Evolutionary conservation across 2,113 vertebrate genomes (phyloP), one percentile per base, ranked within the genome.

Genomic region (Spheniscus mendiculus): DNA sequence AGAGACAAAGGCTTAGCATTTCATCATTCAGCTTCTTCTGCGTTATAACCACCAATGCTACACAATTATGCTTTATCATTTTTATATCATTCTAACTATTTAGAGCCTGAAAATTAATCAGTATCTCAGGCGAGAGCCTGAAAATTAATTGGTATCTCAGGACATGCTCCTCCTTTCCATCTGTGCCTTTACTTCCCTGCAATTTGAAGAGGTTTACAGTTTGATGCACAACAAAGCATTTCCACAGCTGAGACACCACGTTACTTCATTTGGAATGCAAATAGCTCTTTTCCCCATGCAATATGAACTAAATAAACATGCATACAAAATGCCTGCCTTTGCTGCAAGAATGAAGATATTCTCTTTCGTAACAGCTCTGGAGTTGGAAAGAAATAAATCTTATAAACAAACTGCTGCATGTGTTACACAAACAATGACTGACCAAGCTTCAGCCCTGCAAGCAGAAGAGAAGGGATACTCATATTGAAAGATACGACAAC

Each of bases 191-290:
- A 87, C 73, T 93, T 84, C 89, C 55, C 85, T 88, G 72, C 38
- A 88, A 89, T 84, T 93, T 91, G 81, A 96, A 97, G 78, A 76
- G 34, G 38, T 95, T 97, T 98, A 94, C 82, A 95, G 87, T 96
- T 89, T 93, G 72, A 78, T 59, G 55, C 87, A 95, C 36, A 25
- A 96, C 62, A 96, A 94, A 97, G 73, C 82, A 74, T 73, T 83
- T 93, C 73, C 71, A 96, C 92, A 97, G 97, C 97, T 98, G 96
- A 97, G 93, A 84, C 87, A 86, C 50, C 22, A 49, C 9, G 38
- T 69, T 92, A 96, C 56, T 94, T 97, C 87, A 96, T 97, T 97
- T 96, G 50, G 85, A 92, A 97, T 96, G 94, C 92, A 98, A 98
- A 97, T 76, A 87, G 27, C 61, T 94, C 58, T 83, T 81, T 78